Conservation (phyloP, 2,797 vertebrate species). For the Poliocrania exsul region DNA sequence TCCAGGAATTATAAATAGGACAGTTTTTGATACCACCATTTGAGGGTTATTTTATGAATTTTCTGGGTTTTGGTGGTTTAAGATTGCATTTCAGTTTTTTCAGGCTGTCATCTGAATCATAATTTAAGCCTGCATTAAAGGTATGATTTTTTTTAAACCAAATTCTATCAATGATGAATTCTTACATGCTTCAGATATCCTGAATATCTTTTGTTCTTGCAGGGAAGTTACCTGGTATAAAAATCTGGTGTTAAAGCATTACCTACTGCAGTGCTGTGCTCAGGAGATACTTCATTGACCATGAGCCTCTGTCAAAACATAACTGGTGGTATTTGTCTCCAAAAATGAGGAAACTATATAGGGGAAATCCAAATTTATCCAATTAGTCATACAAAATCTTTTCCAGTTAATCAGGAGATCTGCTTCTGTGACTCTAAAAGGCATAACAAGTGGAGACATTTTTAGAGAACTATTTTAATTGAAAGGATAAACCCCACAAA, state of each 20-base stretch:
- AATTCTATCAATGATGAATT: neutral
- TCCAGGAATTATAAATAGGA: neutral
- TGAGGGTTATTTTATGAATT: neutral
- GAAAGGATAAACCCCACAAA: neutral
- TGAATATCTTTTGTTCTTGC: neutral
- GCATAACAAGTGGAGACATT: neutral
- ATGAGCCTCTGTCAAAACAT: neutral
- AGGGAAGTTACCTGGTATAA: neutral
- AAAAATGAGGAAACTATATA: neutral
- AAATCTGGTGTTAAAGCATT: neutral
- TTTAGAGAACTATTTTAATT: neutral
- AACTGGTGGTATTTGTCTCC: neutral
- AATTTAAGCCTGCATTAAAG: neutral
- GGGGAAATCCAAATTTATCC: conserved; percentile 32
- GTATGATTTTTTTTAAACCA: neutral
- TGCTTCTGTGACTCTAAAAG: neutral
- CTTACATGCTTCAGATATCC: neutral
- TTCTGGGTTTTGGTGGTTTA: neutral
- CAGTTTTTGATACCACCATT: neutral
- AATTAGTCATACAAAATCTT: conserved; percentile 35
- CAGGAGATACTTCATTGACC: neutral
- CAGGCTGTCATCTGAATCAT: neutral
- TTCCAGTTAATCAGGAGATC: conserved; percentile 1
- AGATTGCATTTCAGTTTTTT: neutral
- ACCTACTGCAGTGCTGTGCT: neutral